phyloP scores from a whole-genome alignment of 1,140 invertebrate species.

The Parasteatoda tepidariorum region DNA sequence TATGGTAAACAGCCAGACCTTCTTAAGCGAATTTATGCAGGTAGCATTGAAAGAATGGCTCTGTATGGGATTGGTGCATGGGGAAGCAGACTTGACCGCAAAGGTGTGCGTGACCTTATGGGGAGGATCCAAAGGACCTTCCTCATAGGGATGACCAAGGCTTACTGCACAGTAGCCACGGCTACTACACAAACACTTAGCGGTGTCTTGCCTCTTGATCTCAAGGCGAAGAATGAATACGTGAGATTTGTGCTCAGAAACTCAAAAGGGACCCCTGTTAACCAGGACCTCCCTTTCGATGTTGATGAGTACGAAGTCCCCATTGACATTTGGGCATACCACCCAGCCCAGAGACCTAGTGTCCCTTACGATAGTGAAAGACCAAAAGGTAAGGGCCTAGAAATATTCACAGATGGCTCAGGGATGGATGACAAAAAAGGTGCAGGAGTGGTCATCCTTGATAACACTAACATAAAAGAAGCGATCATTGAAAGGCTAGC shows the following conservation, averaged over 20 bases:
- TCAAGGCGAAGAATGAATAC: neutral
- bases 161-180: neutral
- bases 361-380: neutral
- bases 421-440: neutral
- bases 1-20: neutral
- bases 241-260: neutral
- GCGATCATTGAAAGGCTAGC: neutral
- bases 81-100: neutral
- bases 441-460: neutral
- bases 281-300: neutral
- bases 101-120: neutral
- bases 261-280: neutral
- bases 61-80: neutral
- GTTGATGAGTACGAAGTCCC: neutral
- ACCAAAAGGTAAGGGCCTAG: neutral
- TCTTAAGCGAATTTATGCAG: neutral
- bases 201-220: neutral
- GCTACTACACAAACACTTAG: neutral
- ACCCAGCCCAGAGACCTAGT: neutral
- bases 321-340: neutral
- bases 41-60: neutral
- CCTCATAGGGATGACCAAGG: neutral
- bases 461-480: no score
- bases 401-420: neutral
- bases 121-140: neutral